A percentile compares a stretch with the other conserved stretches of the same genome.
Conservation (phyloP, 2,797 vertebrate species). For the Diplodus sargus region DNA sequence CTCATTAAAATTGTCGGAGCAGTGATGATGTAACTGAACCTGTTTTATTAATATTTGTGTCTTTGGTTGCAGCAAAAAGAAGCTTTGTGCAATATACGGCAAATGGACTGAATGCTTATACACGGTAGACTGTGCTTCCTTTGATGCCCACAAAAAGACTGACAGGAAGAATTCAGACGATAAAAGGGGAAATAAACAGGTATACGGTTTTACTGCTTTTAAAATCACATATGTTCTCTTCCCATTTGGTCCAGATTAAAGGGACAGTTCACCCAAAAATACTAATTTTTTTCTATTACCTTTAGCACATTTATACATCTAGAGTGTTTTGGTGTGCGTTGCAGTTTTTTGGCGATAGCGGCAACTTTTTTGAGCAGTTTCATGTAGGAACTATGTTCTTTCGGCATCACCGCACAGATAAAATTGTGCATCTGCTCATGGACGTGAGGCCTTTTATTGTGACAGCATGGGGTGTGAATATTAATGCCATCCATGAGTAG, state of each 20-base stretch:
- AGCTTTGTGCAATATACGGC: constrained; percentile 94
- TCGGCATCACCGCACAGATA: no score
- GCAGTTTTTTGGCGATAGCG: no score
- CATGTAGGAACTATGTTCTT: no score
- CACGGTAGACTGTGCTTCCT: constrained; percentile 88
- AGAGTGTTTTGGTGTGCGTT: no score
- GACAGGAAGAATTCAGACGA: constrained; percentile 94
- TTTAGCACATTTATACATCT: no score
- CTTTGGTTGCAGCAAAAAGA: constrained; percentile 91
- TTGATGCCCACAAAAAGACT: constrained; percentile 92
- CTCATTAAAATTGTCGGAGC: not conserved
- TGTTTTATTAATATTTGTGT: constrained; percentile 14
- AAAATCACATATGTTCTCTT: not conserved
- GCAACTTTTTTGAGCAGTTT: no score
- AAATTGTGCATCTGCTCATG: no score
- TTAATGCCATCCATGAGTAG: no score
- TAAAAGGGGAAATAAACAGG: constrained; percentile 92
- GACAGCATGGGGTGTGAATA: no score
- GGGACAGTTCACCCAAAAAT: no score
- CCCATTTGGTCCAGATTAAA: not conserved
- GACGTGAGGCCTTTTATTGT: no score
- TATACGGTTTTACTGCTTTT: constrained; percentile 65
- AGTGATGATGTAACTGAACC: constrained; percentile 3
- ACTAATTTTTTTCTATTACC: no score
- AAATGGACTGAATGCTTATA: constrained; percentile 99